phyloP scores from a whole-genome alignment of 2,113 vertebrate species.

The Charina bottae region DNA sequence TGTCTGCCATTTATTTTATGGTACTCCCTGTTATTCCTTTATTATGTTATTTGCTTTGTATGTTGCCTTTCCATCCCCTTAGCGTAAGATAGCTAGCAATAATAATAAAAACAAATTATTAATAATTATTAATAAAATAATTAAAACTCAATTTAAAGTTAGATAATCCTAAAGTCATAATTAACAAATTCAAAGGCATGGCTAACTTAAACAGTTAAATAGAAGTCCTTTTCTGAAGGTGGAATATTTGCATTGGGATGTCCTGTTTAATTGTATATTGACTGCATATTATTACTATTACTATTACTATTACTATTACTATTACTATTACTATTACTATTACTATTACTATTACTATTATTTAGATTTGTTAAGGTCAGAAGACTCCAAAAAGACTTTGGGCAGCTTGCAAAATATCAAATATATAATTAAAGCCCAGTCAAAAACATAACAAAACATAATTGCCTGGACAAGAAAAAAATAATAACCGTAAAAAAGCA shows the following conservation, averaged over 20 bases:
- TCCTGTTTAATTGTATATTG: not conserved
- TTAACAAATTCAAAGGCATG: not conserved
- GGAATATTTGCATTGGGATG: not conserved
- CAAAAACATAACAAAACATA: not conserved
- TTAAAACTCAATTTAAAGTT: not conserved
- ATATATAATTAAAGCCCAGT: not conserved
- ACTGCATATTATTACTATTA: not conserved
- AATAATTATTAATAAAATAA: not conserved
- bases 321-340: not conserved
- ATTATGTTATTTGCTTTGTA: not conserved
- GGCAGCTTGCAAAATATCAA: not conserved
- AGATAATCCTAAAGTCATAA: not conserved
- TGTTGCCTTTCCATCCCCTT: not conserved
- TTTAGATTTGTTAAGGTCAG: not conserved
- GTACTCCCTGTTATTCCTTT: not conserved
- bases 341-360: not conserved
- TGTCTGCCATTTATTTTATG: not conserved
- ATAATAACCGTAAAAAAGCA: not conserved
- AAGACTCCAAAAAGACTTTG: not conserved
- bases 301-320: not conserved
- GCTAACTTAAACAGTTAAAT: not conserved
- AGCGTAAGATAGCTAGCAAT: not conserved
- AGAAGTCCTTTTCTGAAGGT: not conserved
- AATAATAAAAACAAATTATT: not conserved
- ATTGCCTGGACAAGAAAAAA: not conserved